Conservation (phyloP, 2,113 vertebrate species). For the Callionymus lyra region DNA sequence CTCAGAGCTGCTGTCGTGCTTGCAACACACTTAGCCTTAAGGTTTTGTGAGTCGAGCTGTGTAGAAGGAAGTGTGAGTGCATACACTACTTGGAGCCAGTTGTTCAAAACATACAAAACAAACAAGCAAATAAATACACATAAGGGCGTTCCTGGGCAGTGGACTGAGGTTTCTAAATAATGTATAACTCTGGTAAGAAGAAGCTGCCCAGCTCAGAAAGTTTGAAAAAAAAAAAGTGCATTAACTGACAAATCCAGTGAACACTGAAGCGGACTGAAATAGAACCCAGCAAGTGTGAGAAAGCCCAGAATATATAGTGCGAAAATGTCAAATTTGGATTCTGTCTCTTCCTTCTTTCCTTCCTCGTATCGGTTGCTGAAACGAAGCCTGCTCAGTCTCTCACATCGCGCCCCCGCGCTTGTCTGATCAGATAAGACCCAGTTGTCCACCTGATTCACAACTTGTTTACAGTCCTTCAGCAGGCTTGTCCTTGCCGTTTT, state of each 20-base stretch:
- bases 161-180: too few relatives aligned
- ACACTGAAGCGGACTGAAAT: constrained; percentile 9
- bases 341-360: constrained; percentile 20
- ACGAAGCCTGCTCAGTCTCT: constrained; percentile 17
- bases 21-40: too few relatives aligned
- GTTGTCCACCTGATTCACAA: constrained; percentile 39
- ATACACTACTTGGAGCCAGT: too few relatives aligned
- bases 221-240: not conserved
- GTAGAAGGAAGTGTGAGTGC: too few relatives aligned
- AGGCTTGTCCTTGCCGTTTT: constrained; percentile 37
- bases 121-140: too few relatives aligned
- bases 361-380: constrained; percentile 34
- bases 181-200: too few relatives aligned
- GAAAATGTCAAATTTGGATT: constrained; percentile 21
- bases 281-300: too few relatives aligned
- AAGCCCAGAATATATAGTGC: constrained; percentile 7
- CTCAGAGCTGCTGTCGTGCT: too few relatives aligned
- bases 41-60: too few relatives aligned
- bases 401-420: constrained; percentile 15
- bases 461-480: constrained; percentile 57
- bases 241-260: constrained; percentile 5
- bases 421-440: constrained; percentile 48
- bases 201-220: too few relatives aligned
- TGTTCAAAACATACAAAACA: too few relatives aligned
- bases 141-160: too few relatives aligned